These are phyloP conservation scores for Plutomurus gul DNA, from an alignment of 1,140 invertebrate genomes.

Conservation along the genomic window DNA sequence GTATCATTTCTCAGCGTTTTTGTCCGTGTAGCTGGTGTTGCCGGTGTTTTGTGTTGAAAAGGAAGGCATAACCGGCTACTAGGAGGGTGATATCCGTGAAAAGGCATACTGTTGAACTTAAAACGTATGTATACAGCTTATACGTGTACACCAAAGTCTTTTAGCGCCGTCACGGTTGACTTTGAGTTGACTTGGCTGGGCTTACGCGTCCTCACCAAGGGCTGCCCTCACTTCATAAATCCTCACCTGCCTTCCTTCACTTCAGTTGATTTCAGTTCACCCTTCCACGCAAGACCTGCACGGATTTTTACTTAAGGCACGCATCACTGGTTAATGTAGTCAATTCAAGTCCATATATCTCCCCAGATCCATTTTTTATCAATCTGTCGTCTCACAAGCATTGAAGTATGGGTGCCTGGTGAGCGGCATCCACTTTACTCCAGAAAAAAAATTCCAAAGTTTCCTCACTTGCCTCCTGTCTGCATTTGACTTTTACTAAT, in stretches of 20 bases:
- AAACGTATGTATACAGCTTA: not conserved
- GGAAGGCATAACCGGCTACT: too few relatives aligned
- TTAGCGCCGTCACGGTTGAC: not conserved
- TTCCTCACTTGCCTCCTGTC: too few relatives aligned
- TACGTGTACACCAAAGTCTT: not conserved
- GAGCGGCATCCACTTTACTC: too few relatives aligned
- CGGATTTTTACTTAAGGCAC: not conserved
- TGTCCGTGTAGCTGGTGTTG: too few relatives aligned
- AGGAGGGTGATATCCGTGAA: too few relatives aligned
- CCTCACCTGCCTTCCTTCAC: not conserved
- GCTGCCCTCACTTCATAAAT: slow-evolving; percentile 15
- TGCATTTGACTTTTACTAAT: too few relatives aligned
- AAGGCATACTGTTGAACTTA: too few relatives aligned
- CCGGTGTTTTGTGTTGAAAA: too few relatives aligned
- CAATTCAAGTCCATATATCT: not conserved
- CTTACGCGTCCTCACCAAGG: not conserved
- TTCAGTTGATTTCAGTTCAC: not conserved
- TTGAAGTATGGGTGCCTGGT: too few relatives aligned
- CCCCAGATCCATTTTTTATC: not conserved
- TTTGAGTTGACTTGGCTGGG: not conserved
- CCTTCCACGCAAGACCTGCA: not conserved
- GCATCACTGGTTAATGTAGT: not conserved
- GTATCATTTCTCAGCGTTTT: not conserved
- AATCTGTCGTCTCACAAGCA: too few relatives aligned
- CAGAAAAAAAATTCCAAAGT: too few relatives aligned